phyloP scores from a whole-genome alignment of 2,797 vertebrate species.

The Poeciliopsis presidionis region DNA sequence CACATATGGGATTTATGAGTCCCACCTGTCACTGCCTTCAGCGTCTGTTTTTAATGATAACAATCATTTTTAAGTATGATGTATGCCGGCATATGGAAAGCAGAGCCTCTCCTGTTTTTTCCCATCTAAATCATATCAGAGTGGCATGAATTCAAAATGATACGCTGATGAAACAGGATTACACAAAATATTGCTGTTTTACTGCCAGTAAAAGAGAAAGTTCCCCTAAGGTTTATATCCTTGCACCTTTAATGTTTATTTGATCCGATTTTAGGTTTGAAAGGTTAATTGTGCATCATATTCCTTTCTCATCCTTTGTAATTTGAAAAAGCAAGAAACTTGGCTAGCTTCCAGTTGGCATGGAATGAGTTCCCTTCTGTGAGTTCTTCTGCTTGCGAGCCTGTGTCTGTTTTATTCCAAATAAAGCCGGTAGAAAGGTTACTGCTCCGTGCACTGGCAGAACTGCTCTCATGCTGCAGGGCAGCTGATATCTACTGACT shows the following conservation, averaged over 20 bases:
- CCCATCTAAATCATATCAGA: background rate
- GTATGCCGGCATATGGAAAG: constrained; percentile 38
- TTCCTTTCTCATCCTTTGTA: constrained; percentile 12
- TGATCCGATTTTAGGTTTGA: constrained; percentile 10
- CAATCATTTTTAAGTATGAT: constrained; percentile 16
- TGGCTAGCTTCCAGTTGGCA: constrained; percentile 33
- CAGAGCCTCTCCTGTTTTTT: background rate
- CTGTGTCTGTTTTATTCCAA: constrained; percentile 49
- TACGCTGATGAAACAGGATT: constrained; percentile 13
- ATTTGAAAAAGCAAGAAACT: constrained; percentile 9
- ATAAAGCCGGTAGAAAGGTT: constrained; percentile 44
- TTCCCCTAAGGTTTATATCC: constrained; percentile 3
- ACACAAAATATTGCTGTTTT: constrained; percentile 15
- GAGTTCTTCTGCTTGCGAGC: constrained; percentile 33
- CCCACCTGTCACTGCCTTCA: constrained; percentile 32
- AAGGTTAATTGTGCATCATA: constrained; percentile 6
- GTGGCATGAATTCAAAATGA: constrained; percentile 18
- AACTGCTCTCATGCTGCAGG: constrained; percentile 35
- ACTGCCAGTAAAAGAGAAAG: background rate
- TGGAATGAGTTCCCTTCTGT: constrained; percentile 12
- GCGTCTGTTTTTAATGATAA: constrained; percentile 17
- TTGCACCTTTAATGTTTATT: constrained; percentile 3
- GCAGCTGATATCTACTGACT: constrained; percentile 48
- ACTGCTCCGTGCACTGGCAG: constrained; percentile 27
- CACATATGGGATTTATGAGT: constrained; percentile 43